Base-by-base conservation (phyloP, 2,888 invertebrate genomes). In the Argynnis bischoffii region DNA sequence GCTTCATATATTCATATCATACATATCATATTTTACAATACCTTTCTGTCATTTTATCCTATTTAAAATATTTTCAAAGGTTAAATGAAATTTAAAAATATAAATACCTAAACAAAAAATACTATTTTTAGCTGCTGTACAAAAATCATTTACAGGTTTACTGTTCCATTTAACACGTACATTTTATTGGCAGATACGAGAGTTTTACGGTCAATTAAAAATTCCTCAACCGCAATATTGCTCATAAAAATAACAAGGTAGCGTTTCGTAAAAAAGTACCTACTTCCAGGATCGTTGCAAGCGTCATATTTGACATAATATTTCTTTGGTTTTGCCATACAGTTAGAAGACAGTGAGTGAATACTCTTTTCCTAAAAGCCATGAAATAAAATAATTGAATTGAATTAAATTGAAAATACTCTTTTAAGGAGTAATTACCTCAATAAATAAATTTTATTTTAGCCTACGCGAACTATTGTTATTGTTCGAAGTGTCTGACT, bases 201-300 rank as follows among this genome's bases (percentile, higher is more conserved):
- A 69, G 48, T 69, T 72, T 72, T 63, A 72, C 41, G 71, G 63
- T 48, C 69, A 74, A 70, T 72, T 73, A 75, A 75, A 76, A 72
- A 77, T 73, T 74, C 66, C 63, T 61, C 65, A 65, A 67, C 71
- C 71, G 53, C 65, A 69, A 69, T 69, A 56, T 69, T 63, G 55
- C 71, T 65, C 67, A 60, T 72, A 63, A 69, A 69, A 69, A 69
- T 67, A 72, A 69, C 54, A 61, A 67, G 48, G 65, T 63, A 53
- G 11, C 68, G 75, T 73, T 54, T 53, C 63, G 63, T 67, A 61
- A 64, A 69, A 59, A 59, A 31, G 35, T 67, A 66, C 64, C 72
- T 66, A 61, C 48, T 59, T 31, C 35, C 35, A 41, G 11, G 35
- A 41, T 11, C 8, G 11, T 41, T 41, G 11, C 11, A 11, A 41